Percentiles rank a stretch among this genome's conserved stretches.
Evolutionary conservation across 2,113 vertebrate species (phyloP).

Genomic region (Zosterops lateralis): DNA sequence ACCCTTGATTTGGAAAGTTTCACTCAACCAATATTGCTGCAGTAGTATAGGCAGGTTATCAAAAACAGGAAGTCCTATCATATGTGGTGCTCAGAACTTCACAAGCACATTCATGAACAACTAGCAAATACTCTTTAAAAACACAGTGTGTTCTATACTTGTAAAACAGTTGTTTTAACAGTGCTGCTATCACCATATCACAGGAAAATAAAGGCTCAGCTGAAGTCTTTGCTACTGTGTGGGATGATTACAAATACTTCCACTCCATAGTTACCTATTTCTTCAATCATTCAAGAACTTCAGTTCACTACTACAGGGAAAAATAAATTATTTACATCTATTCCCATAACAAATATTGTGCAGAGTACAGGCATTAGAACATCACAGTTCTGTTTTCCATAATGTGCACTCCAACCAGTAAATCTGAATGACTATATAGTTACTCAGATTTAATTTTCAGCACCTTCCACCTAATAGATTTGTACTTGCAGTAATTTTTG

Average conservation of each 20-base stretch:
- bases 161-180: background rate
- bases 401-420: background rate
- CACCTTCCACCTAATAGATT: background rate
- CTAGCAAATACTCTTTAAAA: background rate
- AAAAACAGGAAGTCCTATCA: background rate
- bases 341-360: background rate
- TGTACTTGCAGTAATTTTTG: background rate
- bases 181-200: background rate
- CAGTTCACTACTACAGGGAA: background rate
- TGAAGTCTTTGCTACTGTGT: background rate
- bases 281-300: background rate
- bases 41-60: background rate
- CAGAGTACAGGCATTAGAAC: background rate
- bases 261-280: background rate
- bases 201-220: background rate
- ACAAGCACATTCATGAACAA: background rate
- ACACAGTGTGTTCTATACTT: background rate
- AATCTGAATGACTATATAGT: background rate
- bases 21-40: background rate
- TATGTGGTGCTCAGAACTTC: background rate
- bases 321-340: background rate
- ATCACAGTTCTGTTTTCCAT: background rate
- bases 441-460: background rate
- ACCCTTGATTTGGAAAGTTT: background rate
- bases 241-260: background rate